Conservation (phyloP, 2,113 vertebrate species). For the Coreoperca whiteheadi region DNA sequence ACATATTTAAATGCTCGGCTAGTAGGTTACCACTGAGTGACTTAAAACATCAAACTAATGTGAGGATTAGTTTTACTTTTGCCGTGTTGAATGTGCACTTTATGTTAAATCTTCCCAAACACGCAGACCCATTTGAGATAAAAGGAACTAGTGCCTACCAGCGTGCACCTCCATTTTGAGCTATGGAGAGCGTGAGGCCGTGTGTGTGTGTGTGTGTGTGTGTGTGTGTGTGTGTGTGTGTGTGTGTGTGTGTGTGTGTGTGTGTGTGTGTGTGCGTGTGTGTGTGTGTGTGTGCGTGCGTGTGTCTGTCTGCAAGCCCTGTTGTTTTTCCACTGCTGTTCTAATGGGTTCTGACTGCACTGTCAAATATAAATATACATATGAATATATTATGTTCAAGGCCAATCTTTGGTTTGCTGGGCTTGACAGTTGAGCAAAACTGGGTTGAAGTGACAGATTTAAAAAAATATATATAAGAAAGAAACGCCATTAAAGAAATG, state of each 20-base stretch:
- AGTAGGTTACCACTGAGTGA: slow-evolving; percentile 83
- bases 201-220: slow-evolving; percentile 35
- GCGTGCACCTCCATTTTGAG: slow-evolving; percentile 90
- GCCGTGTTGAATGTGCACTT: slow-evolving; percentile 76
- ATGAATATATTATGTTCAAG: slow-evolving; percentile 79
- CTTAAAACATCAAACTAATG: slow-evolving; percentile 65
- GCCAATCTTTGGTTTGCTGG: slow-evolving; percentile 98
- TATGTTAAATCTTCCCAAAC: slow-evolving; percentile 53
- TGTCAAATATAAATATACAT: slow-evolving; percentile 58
- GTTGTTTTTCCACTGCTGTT: slow-evolving; percentile 85
- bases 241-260: slow-evolving; percentile 14
- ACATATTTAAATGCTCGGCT: slow-evolving; percentile 91
- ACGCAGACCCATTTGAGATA: slow-evolving; percentile 67
- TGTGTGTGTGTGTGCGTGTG: slow-evolving; percentile 35
- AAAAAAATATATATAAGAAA: slow-evolving; percentile 53
- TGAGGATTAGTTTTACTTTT: slow-evolving; percentile 72
- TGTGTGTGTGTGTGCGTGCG: slow-evolving; percentile 6
- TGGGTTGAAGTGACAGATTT: slow-evolving; percentile 61
- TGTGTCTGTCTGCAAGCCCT: slow-evolving; percentile 73
- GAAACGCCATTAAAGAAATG: slow-evolving; percentile 46
- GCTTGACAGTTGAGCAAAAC: slow-evolving; percentile 74
- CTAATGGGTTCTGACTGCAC: slow-evolving; percentile 78
- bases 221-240: slow-evolving; percentile 35
- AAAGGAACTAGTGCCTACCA: slow-evolving; percentile 79
- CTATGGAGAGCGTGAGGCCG: slow-evolving; percentile 84